Percentiles rank a stretch among this genome's conserved stretches.
phyloP scores from a whole-genome alignment of 2,888 invertebrate genomes.

The Lamellibrachia satsuma region DNA sequence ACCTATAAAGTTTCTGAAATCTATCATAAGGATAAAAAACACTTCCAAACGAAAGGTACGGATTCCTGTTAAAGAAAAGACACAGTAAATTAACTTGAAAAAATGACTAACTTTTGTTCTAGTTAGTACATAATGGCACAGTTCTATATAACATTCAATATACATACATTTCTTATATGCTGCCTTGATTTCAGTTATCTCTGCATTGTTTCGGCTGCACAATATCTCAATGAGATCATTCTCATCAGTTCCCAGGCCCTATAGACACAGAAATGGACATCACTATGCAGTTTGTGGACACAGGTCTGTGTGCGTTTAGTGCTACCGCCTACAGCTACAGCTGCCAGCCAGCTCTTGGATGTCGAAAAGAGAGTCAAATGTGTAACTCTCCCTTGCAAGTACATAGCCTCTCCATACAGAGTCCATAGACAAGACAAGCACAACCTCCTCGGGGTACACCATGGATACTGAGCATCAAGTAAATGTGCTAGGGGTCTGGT shows the following conservation, averaged over 20 bases:
- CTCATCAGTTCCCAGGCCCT: conserved; percentile 66
- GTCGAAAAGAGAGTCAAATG: too few relatives aligned
- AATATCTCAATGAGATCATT: conserved; percentile 63
- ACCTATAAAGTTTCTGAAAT: not conserved
- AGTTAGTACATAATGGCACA: not conserved
- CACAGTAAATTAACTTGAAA: not conserved
- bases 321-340: too few relatives aligned
- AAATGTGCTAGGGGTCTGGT: too few relatives aligned
- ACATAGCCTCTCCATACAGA: too few relatives aligned
- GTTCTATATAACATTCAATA: not conserved
- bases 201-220: conserved; percentile 61
- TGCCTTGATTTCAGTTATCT: conserved; percentile 59
- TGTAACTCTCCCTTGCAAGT: too few relatives aligned
- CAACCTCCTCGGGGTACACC: too few relatives aligned
- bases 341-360: too few relatives aligned
- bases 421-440: too few relatives aligned
- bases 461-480: too few relatives aligned
- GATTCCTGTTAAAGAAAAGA: not conserved
- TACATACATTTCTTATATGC: conserved; percentile 62
- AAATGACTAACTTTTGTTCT: not conserved
- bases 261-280: not conserved
- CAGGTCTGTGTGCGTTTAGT: too few relatives aligned
- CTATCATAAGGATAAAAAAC: too few relatives aligned
- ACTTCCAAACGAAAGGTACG: too few relatives aligned
- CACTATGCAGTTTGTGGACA: not conserved